Evolutionary conservation across 2,797 vertebrate genomes (phyloP).

Genomic region (Chrysocyon brachyurus): DNA sequence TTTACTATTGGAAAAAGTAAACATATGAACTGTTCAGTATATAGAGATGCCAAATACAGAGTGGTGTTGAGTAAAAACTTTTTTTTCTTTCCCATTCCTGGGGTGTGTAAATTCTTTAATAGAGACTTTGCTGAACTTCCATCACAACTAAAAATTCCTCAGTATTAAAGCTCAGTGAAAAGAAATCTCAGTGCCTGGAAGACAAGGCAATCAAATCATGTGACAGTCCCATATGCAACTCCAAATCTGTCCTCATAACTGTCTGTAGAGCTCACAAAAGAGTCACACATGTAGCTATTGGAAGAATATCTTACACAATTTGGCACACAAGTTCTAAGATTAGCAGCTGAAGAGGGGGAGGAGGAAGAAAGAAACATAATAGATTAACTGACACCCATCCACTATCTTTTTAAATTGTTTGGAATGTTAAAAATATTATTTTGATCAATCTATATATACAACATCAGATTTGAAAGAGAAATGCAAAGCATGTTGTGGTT

Average conservation of each 20-base stretch:
- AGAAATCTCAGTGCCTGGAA: constrained; percentile 89
- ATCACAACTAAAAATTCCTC: constrained; percentile 85
- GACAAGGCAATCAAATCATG: constrained; percentile 91
- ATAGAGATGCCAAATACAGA: constrained; percentile 2
- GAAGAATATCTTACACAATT: constrained; percentile 91
- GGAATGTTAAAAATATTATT: constrained; percentile 89
- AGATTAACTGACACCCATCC: constrained; percentile 87
- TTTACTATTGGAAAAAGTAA: constrained; percentile 48
- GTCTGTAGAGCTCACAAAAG: constrained; percentile 90
- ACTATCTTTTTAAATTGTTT: constrained; percentile 87
- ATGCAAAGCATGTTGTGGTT: constrained; percentile 88
- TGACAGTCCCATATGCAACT: constrained; percentile 92
- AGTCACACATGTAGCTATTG: constrained; percentile 92
- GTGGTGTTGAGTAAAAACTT: background rate
- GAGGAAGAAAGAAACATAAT: constrained; percentile 86
- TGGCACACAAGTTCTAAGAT: constrained; percentile 91
- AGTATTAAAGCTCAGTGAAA: constrained; percentile 88
- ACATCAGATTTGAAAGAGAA: constrained; percentile 83
- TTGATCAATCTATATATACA: constrained; percentile 89
- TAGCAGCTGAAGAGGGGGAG: constrained; percentile 91
- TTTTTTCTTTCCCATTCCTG: constrained; percentile 1
- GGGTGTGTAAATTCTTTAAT: constrained; percentile 73
- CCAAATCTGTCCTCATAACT: constrained; percentile 92
- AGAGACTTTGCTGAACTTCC: constrained; percentile 84
- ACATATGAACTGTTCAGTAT: constrained; percentile 27